Conservation (phyloP, 2,113 vertebrate genomes). For the Cercocebus atys region DNA sequence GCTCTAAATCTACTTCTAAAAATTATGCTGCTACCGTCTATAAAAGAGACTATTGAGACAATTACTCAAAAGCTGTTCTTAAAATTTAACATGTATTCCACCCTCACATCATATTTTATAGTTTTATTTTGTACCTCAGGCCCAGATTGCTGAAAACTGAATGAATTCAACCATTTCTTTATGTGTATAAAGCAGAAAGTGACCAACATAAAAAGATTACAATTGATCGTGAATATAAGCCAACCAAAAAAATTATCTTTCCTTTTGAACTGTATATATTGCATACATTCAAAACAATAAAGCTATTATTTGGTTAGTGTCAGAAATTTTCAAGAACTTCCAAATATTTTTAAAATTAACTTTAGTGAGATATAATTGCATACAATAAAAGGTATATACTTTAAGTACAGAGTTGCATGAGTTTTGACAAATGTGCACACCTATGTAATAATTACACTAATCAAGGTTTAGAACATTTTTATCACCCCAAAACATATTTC, state of each 20-base stretch:
- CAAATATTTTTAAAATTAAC: neutral
- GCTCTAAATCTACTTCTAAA: neutral
- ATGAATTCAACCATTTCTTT: neutral
- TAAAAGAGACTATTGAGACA: neutral
- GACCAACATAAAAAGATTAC: neutral
- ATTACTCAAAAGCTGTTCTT: neutral
- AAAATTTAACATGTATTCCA: neutral
- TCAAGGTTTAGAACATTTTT: neutral
- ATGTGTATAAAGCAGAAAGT: neutral
- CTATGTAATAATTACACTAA: neutral
- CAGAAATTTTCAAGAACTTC: neutral
- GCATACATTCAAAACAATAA: neutral
- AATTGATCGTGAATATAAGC: neutral
- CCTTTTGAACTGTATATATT: neutral
- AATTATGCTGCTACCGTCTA: neutral
- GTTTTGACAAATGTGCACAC: neutral
- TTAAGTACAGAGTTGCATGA: neutral
- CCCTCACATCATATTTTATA: neutral
- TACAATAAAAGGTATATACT: neutral
- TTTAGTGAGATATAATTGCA: neutral
- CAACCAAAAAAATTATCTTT: neutral
- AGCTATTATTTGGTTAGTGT: neutral
- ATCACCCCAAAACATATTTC: neutral
- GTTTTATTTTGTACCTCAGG: neutral
- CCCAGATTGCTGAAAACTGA: neutral